phyloP scores from a whole-genome alignment of 2,797 vertebrate species.

The Decapterus maruadsi region DNA sequence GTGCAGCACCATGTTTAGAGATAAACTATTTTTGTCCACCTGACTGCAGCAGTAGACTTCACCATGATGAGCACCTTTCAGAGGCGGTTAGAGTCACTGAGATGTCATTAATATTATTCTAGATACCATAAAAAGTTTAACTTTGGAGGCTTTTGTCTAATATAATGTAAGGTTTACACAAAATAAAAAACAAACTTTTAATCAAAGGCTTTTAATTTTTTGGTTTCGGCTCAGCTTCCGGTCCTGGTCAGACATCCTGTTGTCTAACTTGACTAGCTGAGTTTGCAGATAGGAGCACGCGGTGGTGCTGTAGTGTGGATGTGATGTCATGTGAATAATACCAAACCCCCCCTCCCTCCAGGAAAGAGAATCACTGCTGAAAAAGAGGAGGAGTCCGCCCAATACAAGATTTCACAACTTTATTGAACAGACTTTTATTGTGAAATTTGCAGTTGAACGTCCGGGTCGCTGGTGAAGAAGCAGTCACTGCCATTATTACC shows the following conservation, averaged over 20 bases:
- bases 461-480: constrained; percentile 58
- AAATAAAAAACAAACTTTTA: neutral
- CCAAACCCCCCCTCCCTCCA: neutral
- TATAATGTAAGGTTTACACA: no score
- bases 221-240: neutral
- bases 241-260: neutral
- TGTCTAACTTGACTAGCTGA: constrained; percentile 51
- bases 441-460: constrained; percentile 55
- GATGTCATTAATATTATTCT: no score
- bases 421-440: constrained; percentile 41
- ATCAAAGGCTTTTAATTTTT: constrained; percentile 14
- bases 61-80: no score
- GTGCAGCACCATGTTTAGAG: no score
- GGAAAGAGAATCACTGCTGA: constrained; percentile 1
- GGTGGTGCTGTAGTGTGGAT: constrained; percentile 68
- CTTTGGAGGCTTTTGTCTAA: no score
- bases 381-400: neutral
- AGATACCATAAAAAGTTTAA: no score
- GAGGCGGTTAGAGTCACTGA: no score
- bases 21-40: no score
- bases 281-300: constrained; percentile 63
- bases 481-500: constrained; percentile 23
- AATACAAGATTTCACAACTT: neutral
- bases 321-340: constrained; percentile 55
- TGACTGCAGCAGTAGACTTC: no score